These are phyloP conservation scores for Nezara viridula DNA, from an alignment of 2,888 invertebrate species.

Conservation along the genomic window DNA sequence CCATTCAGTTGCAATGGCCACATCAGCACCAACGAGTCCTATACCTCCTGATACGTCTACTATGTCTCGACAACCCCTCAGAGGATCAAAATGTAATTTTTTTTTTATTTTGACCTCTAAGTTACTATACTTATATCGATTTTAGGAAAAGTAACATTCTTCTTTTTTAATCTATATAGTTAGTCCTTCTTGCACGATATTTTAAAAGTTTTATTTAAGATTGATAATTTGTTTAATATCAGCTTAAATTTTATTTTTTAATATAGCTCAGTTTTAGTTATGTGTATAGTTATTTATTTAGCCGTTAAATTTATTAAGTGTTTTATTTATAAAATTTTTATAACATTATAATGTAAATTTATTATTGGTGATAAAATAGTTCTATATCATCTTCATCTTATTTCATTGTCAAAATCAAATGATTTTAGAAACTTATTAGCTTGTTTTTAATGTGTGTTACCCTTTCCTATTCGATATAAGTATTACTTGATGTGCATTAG, in stretches of 20 bases:
- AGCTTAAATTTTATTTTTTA: neutral
- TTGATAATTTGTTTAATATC: neutral
- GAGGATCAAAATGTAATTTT: constrained; percentile 85
- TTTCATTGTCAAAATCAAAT: neutral
- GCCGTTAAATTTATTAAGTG: neutral
- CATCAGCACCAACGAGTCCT: constrained; percentile 70
- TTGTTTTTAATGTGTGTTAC: neutral
- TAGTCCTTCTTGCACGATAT: neutral
- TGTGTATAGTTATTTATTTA: neutral
- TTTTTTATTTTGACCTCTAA: constrained; percentile 60
- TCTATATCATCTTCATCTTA: neutral
- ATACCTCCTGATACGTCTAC: constrained; percentile 66
- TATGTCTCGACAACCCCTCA: constrained; percentile 81
- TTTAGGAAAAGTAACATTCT: constrained; percentile 28
- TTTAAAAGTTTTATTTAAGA: neutral
- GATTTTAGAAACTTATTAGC: neutral
- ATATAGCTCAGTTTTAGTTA: neutral
- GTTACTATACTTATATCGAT: constrained; percentile 51
- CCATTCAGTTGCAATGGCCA: constrained; percentile 67
- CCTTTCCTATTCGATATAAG: constrained; percentile 17
- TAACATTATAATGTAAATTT: neutral
- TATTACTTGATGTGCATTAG: neutral
- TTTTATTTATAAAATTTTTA: neutral
- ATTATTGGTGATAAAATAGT: neutral
- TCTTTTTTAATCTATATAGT: neutral